Percentiles rank a stretch among this genome's conserved stretches.
phyloP scores from a whole-genome alignment of 2,797 vertebrate species.

The Distichodus sexfasciatus region DNA sequence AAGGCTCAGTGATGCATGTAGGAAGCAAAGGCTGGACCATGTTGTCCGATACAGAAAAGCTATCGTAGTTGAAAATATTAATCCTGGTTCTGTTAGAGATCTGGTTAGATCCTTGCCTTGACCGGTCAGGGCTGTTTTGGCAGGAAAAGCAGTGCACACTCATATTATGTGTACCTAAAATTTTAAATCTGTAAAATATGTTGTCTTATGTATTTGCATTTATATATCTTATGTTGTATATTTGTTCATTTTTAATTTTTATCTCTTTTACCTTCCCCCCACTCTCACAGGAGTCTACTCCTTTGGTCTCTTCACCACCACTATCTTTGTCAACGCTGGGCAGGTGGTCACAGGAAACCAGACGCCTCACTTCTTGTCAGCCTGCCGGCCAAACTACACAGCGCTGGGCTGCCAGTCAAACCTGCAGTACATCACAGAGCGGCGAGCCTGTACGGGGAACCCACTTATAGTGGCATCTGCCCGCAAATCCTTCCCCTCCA shows the following conservation, averaged over 20 bases:
- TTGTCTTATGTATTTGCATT: too few species aligned
- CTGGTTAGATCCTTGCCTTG: too few species aligned
- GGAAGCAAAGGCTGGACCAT: too few species aligned
- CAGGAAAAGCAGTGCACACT: too few species aligned
- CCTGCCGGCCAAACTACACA: conserved; percentile 92
- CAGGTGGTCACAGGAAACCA: conserved; percentile 93
- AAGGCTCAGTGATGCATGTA: too few species aligned
- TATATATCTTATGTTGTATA: too few species aligned
- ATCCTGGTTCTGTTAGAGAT: too few species aligned
- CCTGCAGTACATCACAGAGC: conserved; percentile 83
- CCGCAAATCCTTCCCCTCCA: conserved; percentile 89
- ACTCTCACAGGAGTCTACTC: conserved; percentile 81
- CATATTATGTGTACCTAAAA: too few species aligned
- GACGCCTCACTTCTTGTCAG: conserved; percentile 89
- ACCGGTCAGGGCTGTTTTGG: too few species aligned
- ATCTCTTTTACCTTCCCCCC: not conserved
- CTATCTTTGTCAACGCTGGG: conserved; percentile 90
- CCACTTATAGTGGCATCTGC: conserved; percentile 81
- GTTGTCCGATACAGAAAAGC: too few species aligned
- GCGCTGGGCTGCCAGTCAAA: conserved; percentile 85
- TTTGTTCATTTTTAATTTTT: not conserved
- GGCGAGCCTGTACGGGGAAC: conserved; percentile 80
- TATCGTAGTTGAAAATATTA: too few species aligned
- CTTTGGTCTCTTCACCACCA: conserved; percentile 90
- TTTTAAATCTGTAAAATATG: too few species aligned